Evolutionary conservation across 2,113 vertebrate species (phyloP).

Genomic region (Sceloporus tristichus): DNA sequence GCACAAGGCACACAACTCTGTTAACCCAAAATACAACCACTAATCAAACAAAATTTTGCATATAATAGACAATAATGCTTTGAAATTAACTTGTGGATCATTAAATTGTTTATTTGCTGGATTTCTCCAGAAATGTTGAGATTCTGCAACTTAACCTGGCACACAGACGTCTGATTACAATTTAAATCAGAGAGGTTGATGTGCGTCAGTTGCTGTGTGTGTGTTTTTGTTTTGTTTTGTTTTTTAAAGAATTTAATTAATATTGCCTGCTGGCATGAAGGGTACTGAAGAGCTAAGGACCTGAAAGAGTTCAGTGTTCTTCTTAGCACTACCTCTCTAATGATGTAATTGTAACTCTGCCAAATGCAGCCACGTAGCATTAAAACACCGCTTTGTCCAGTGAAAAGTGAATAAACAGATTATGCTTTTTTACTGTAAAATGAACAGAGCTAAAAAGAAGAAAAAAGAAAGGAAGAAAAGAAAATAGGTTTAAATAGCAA

Average conservation of each 20-base stretch:
- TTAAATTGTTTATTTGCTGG: too few species aligned
- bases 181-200: slow-evolving; percentile 43
- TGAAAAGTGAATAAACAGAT: slow-evolving; percentile 66
- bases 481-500: slow-evolving; percentile 42
- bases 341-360: slow-evolving; percentile 60
- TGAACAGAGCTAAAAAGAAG: slow-evolving; percentile 35
- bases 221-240: too few species aligned
- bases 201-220: neutral
- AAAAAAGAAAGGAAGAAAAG: slow-evolving; percentile 23
- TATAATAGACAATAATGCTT: too few species aligned
- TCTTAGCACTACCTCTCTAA: slow-evolving; percentile 68
- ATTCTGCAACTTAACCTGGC: too few species aligned
- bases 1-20: too few species aligned
- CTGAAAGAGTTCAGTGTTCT: slow-evolving; percentile 58
- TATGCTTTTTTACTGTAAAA: slow-evolving; percentile 52
- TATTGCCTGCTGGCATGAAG: slow-evolving; percentile 50
- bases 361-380: slow-evolving; percentile 58
- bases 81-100: too few species aligned
- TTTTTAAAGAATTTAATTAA: slow-evolving; percentile 64
- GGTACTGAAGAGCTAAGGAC: slow-evolving; percentile 47
- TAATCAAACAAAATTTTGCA: too few species aligned
- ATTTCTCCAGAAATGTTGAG: too few species aligned
- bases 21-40: too few species aligned
- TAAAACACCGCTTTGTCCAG: slow-evolving; percentile 24
- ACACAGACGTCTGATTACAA: slow-evolving; percentile 40